Evolutionary conservation across 2,888 invertebrate species (phyloP), one percentile per base, ranked within the genome.

Genomic region (Fragum fragum): DNA sequence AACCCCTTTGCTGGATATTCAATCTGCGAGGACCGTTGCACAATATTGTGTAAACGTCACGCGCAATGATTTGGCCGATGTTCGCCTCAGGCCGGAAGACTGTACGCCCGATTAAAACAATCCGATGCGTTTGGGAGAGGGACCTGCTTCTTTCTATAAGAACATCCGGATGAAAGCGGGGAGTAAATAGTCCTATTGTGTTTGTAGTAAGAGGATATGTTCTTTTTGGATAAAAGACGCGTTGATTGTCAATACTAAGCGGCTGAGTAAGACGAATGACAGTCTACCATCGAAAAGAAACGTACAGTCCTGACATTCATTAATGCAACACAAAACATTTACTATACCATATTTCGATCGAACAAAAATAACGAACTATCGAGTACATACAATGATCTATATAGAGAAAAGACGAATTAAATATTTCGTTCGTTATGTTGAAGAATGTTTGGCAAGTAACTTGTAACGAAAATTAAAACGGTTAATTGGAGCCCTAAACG

Each of bases 1-100:
- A 85, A 85, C 85, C 82, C 80, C 69, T 66, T 39, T 26, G 61
- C 76, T 47, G 69, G 80, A 83, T 74, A 79, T 79, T 83, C 78
- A 78, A 82, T 83, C 82, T 57, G 69, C 11, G 63, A 73, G 70
- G 83, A 69, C 75, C 85, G 85, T 85, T 85, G 85, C 85, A 85
- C 85, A 85, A 85, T 85, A 85, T 83, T 85, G 82, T 85, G 82
- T 85, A 80, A 80, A 80, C 81, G 85, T 82, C 85, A 81, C 80
- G 85, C 85, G 85, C 77, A 79, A 74, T 82, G 73, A 85, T 85
- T 75, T 71, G 76, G 71, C 75, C 81, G 74, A 71, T 76, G 77
- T 76, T 81, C 80, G 73, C 77, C 63, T 42, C 68, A 42, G 66
- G 78, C 82, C 80, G 80, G 85, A 83, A 85, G 77, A 80, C 72